phyloP scores from a whole-genome alignment of 1,140 invertebrate genomes.

The Nasonia longicornis region DNA sequence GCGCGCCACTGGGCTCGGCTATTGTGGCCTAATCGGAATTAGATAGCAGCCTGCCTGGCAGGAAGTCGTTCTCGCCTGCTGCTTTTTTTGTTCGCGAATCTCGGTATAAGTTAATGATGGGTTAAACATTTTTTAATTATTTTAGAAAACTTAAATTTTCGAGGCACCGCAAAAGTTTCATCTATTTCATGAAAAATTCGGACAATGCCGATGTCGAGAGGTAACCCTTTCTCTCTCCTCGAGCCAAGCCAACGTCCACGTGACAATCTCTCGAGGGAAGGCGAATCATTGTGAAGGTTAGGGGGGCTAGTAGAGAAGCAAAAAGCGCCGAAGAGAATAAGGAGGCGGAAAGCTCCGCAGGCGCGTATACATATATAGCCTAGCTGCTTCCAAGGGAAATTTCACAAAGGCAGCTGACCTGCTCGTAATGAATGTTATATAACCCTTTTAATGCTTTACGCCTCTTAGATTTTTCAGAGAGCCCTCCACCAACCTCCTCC shows the following conservation, averaged over 20 bases:
- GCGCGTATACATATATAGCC: slow-evolving; percentile 36
- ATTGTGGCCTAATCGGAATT: slow-evolving; percentile 36
- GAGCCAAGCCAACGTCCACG: slow-evolving; percentile 36
- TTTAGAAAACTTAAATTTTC: background rate
- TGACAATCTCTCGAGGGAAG: slow-evolving; percentile 49
- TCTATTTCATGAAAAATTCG: background rate
- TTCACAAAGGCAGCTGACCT: slow-evolving; percentile 67
- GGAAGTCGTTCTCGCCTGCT: too few species aligned
- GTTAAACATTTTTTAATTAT: background rate
- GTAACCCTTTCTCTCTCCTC: background rate
- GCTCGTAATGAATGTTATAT: slow-evolving; percentile 70
- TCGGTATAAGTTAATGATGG: too few species aligned
- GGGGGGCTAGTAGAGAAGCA: slow-evolving; percentile 2
- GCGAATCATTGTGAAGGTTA: slow-evolving; percentile 32
- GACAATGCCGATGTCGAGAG: background rate
- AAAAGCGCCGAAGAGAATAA: slow-evolving; percentile 25
- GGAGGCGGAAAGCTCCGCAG: slow-evolving; percentile 37
- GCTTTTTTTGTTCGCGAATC: background rate
- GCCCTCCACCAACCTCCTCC: slow-evolving; percentile 56
- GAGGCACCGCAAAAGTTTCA: background rate
- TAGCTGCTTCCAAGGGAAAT: slow-evolving; percentile 62
- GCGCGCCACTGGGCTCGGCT: slow-evolving; percentile 29
- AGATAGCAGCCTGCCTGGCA: slow-evolving; percentile 27
- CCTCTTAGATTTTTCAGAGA: slow-evolving; percentile 70
- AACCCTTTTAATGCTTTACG: slow-evolving; percentile 71